These are phyloP conservation scores for Acanthurus lineatus DNA, from an alignment of 2,797 vertebrate species.

Conservation along the genomic window DNA sequence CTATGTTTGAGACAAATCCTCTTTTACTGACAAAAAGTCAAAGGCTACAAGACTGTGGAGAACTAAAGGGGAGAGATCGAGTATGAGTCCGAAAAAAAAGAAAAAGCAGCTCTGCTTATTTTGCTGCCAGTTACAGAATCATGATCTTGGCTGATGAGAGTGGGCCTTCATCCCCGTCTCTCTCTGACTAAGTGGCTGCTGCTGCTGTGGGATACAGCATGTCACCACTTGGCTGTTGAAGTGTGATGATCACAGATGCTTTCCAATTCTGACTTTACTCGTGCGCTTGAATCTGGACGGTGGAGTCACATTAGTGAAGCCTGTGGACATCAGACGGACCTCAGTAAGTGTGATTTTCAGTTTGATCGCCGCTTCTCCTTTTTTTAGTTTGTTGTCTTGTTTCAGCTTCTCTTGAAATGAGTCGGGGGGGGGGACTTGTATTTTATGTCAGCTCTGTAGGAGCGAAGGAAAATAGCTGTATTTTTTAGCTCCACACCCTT, in stretches of 20 bases:
- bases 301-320: constrained; percentile 1
- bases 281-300: neutral
- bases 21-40: neutral
- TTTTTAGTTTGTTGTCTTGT: neutral
- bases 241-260: constrained; percentile 10
- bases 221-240: constrained; percentile 19
- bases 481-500: neutral
- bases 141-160: neutral
- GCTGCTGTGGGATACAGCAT: constrained; percentile 2
- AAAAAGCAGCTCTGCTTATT: neutral
- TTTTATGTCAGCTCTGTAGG: neutral
- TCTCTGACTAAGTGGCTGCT: constrained; percentile 8
- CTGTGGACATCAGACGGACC: neutral
- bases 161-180: neutral
- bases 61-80: neutral
- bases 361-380: neutral
- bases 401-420: neutral
- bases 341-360: neutral
- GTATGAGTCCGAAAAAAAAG: neutral
- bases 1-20: neutral
- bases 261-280: constrained; percentile 20
- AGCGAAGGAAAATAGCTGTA: neutral
- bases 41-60: neutral
- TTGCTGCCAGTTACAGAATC: neutral
- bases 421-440: neutral